phyloP scores from a whole-genome alignment of 2,113 vertebrate genomes.

The Lophius piscatorius region DNA sequence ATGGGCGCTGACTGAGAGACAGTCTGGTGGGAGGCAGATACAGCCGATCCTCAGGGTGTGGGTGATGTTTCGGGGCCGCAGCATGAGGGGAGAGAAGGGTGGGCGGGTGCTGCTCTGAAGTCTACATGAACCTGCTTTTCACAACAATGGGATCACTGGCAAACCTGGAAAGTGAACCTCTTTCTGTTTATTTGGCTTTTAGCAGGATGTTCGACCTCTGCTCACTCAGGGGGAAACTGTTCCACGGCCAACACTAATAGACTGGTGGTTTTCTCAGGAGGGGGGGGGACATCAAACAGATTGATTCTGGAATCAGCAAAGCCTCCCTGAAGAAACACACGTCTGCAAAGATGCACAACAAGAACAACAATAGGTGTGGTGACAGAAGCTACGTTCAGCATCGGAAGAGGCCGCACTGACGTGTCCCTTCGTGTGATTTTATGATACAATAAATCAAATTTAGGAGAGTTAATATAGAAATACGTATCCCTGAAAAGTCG shows the following conservation, averaged over 20 bases:
- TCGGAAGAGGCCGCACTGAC: too few relatives aligned
- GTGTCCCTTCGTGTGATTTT: too few relatives aligned
- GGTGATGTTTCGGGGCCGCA: neutral
- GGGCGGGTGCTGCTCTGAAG: neutral
- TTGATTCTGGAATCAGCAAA: constrained; percentile 21
- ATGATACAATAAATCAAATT: too few relatives aligned
- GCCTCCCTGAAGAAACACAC: constrained; percentile 30
- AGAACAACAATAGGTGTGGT: too few relatives aligned
- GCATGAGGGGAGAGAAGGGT: neutral
- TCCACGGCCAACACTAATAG: constrained; percentile 14
- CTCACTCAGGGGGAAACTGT: constrained; percentile 20
- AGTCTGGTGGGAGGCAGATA: too few relatives aligned
- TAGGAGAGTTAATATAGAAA: too few relatives aligned
- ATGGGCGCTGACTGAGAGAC: neutral
- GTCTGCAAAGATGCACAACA: too few relatives aligned
- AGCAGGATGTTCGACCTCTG: constrained; percentile 21
- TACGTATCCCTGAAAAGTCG: too few relatives aligned
- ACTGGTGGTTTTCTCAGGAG: constrained; percentile 32
- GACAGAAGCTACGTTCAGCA: too few relatives aligned
- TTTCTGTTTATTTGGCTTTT: constrained; percentile 1
- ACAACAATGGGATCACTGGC: constrained; percentile 14
- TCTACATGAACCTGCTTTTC: constrained; percentile 4
- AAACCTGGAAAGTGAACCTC: neutral
- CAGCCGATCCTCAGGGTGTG: neutral
- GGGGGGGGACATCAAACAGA: constrained; percentile 32